phyloP scores from a whole-genome alignment of 2,888 invertebrate genomes.

The Dryocosmus kuriphilus region DNA sequence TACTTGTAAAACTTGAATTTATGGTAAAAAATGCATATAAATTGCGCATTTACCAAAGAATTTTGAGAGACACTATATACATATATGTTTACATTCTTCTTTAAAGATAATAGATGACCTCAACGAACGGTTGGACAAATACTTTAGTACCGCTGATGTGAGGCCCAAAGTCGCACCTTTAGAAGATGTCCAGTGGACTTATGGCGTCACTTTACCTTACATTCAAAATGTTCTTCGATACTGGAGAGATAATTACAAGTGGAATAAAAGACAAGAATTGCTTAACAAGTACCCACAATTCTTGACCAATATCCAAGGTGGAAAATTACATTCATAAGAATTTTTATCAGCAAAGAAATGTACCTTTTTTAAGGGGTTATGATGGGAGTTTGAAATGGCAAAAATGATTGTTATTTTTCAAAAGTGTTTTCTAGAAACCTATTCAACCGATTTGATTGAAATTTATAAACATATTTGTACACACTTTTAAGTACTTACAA shows the following conservation, averaged over 20 bases:
- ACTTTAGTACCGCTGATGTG: slow-evolving; percentile 62
- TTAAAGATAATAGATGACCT: slow-evolving; percentile 82
- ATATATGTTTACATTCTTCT: slow-evolving; percentile 27
- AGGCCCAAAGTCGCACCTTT: slow-evolving; percentile 81
- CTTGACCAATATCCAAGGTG: slow-evolving; percentile 86
- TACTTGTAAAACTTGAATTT: background rate
- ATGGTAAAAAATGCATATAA: background rate
- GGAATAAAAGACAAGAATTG: slow-evolving; percentile 83
- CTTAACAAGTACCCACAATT: slow-evolving; percentile 89
- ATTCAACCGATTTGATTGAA: too few relatives aligned
- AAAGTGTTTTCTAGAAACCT: too few relatives aligned
- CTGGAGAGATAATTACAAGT: slow-evolving; percentile 89
- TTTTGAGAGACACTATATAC: background rate
- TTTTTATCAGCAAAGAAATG: too few relatives aligned
- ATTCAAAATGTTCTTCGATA: slow-evolving; percentile 84
- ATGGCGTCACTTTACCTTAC: slow-evolving; percentile 88
- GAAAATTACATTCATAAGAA: slow-evolving; percentile 11
- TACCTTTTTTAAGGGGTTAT: too few relatives aligned
- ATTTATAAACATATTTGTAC: too few relatives aligned
- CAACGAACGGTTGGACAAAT: slow-evolving; percentile 80
- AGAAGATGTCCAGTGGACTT: slow-evolving; percentile 85
- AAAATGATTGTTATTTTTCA: too few relatives aligned
- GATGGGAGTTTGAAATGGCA: too few relatives aligned
- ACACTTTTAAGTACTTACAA: too few relatives aligned
- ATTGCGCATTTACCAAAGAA: background rate